Evolutionary conservation across 1,140 invertebrate species (phyloP).

Genomic region (Drosophila mayri): DNA sequence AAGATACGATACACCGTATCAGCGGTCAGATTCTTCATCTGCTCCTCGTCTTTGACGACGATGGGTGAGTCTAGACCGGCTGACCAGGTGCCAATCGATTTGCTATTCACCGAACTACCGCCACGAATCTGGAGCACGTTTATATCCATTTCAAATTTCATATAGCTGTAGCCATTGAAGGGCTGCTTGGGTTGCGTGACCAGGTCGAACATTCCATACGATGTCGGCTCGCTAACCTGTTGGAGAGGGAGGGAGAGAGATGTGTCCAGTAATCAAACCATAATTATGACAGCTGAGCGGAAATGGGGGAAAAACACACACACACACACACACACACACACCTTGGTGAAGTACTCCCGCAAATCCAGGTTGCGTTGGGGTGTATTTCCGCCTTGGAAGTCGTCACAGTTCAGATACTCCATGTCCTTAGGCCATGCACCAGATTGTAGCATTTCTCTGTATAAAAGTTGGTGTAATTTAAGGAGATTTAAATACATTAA

Average conservation of each 20-base stretch:
- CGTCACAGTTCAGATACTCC: slow-evolving; percentile 90
- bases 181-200: slow-evolving; percentile 82
- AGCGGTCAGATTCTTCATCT: slow-evolving; percentile 91
- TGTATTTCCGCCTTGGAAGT: slow-evolving; percentile 90
- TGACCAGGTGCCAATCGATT: slow-evolving; percentile 89
- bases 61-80: slow-evolving; percentile 88
- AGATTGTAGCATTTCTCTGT: slow-evolving; percentile 85
- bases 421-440: slow-evolving; percentile 90
- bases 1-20: slow-evolving; percentile 93
- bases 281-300: slow-evolving; percentile 51
- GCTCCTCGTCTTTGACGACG: slow-evolving; percentile 87
- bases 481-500: no score
- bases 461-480: neutral
- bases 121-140: slow-evolving; percentile 88
- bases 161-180: slow-evolving; percentile 89
- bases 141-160: slow-evolving; percentile 90
- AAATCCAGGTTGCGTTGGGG: slow-evolving; percentile 88
- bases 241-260: neutral
- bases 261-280: slow-evolving; percentile 66
- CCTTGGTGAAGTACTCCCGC: slow-evolving; percentile 86
- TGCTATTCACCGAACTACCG: slow-evolving; percentile 88
- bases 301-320: neutral
- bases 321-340: slow-evolving; percentile 61
- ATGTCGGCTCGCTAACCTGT: slow-evolving; percentile 87
- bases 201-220: slow-evolving; percentile 88